Evolutionary conservation across 1,140 invertebrate genomes (phyloP).

Genomic region (Mesaphorura yosii): DNA sequence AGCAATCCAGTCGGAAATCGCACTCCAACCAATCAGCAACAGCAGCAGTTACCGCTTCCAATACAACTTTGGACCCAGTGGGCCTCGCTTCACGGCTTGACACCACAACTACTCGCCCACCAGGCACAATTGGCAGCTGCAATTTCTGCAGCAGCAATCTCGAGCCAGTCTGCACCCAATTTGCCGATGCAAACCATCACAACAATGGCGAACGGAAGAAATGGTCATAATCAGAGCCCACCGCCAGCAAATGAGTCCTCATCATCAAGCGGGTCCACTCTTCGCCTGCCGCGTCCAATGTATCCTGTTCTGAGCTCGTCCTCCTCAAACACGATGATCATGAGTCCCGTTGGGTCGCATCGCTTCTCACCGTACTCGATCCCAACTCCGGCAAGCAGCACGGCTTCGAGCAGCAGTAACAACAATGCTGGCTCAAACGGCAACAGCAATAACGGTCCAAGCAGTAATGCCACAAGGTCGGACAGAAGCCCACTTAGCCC

Average conservation of each 20-base stretch:
- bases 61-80: constrained; percentile 36
- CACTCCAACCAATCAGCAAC: background rate
- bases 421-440: constrained; percentile 26
- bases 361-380: constrained; percentile 40
- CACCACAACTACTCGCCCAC: constrained; percentile 27
- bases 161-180: constrained; percentile 8
- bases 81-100: constrained; percentile 34
- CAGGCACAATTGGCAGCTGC: constrained; percentile 30
- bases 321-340: constrained; percentile 31
- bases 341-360: constrained; percentile 32
- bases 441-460: constrained; percentile 26
- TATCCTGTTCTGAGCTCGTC: constrained; percentile 38
- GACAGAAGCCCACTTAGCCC: background rate
- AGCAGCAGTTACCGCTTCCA: constrained; percentile 30
- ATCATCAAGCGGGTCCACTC: constrained; percentile 27
- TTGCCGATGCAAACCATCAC: background rate
- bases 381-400: constrained; percentile 13
- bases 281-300: constrained; percentile 40
- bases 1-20: background rate
- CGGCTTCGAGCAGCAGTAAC: constrained; percentile 19
- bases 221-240: constrained; percentile 38
- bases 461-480: background rate
- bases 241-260: constrained; percentile 50
- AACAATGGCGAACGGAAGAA: constrained; percentile 9
- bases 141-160: constrained; percentile 18